Conservation (phyloP, 2,797 vertebrate genomes). For the Parambassis ranga region DNA sequence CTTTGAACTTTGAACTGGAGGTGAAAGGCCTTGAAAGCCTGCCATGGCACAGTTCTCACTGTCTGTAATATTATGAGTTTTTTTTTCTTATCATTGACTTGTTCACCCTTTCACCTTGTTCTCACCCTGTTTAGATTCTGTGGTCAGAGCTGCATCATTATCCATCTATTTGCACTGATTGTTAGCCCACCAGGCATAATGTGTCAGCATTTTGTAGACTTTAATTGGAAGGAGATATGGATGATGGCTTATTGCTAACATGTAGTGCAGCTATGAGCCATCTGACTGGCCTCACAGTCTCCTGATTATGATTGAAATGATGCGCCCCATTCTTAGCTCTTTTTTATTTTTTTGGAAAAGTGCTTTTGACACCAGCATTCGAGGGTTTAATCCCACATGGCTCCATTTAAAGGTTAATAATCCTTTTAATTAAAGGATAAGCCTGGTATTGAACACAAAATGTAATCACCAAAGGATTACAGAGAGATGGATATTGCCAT, state of each 20-base stretch:
- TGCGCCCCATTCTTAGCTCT: slow-evolving; percentile 51
- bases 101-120: slow-evolving; percentile 66
- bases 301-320: slow-evolving; percentile 68
- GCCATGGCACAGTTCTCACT: slow-evolving; percentile 30
- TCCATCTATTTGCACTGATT: slow-evolving; percentile 63
- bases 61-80: slow-evolving; percentile 66
- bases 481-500: slow-evolving; percentile 93
- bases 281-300: slow-evolving; percentile 43
- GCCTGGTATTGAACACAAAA: slow-evolving; percentile 91
- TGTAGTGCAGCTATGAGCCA: slow-evolving; percentile 39
- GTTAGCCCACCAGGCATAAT: slow-evolving; percentile 55
- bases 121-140: slow-evolving; percentile 35
- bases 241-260: slow-evolving; percentile 58
- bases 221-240: slow-evolving; percentile 71
- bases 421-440: slow-evolving; percentile 98
- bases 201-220: slow-evolving; percentile 70
- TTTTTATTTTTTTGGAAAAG: slow-evolving; percentile 50
- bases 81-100: slow-evolving; percentile 65
- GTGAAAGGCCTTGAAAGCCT: slow-evolving; percentile 58
- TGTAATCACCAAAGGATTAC: slow-evolving; percentile 97
- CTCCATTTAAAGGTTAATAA: slow-evolving; percentile 95
- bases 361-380: slow-evolving; percentile 78
- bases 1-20: slow-evolving; percentile 78
- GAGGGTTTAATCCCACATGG: slow-evolving; percentile 84
- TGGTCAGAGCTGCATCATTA: slow-evolving; percentile 56